phyloP scores from a whole-genome alignment of 2,888 invertebrate genomes.

The Chrysolina haemoptera region DNA sequence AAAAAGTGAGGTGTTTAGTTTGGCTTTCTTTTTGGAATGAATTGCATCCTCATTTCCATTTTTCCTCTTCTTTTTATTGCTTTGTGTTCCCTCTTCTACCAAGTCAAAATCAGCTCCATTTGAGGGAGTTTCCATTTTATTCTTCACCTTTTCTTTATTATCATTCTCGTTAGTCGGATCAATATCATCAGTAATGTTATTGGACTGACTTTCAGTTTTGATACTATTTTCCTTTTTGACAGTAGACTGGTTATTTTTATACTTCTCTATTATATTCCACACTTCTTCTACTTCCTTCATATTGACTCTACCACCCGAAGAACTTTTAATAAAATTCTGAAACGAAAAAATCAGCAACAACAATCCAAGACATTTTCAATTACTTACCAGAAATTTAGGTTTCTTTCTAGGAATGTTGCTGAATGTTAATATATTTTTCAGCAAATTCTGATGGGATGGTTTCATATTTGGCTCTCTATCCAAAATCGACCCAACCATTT shows the following conservation, averaged over 20 bases:
- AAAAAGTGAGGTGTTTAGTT: not conserved
- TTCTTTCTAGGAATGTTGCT: conserved; percentile 90
- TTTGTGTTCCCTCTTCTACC: conserved; percentile 44
- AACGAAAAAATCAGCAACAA: conserved; percentile 43
- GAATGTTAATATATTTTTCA: conserved; percentile 78
- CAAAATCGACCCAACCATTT: conserved; percentile 78
- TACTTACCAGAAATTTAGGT: conserved; percentile 78
- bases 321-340: conserved; percentile 80
- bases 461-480: conserved; percentile 74
- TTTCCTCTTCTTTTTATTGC: conserved; percentile 52
- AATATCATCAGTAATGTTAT: not conserved
- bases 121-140: conserved; percentile 51
- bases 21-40: conserved; percentile 49
- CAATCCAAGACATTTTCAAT: not conserved
- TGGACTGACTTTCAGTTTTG: conserved; percentile 32
- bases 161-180: not conserved
- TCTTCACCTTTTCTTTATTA: conserved; percentile 8
- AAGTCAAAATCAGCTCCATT: conserved; percentile 12
- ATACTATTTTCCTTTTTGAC: conserved; percentile 38
- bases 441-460: conserved; percentile 74
- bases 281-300: conserved; percentile 76
- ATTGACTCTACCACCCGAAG: conserved; percentile 73
- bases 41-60: not conserved
- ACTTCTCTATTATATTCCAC: conserved; percentile 74
- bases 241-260: conserved; percentile 55